Conservation (phyloP, 35 echinoderm and acorn worm genomes). For the Apostichopus japonicus region DNA sequence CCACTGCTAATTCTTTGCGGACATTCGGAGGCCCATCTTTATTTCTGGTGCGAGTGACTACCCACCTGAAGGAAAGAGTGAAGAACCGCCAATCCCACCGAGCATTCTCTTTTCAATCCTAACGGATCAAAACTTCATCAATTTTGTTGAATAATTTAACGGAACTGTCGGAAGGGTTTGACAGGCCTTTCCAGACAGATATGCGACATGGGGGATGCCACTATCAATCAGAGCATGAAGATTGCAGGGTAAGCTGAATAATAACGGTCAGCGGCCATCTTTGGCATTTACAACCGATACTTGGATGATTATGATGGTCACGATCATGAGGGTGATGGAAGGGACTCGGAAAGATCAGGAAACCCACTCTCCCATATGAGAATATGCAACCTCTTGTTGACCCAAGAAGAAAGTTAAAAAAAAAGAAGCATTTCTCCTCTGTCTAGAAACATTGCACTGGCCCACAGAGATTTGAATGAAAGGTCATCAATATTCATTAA, state of each 20-base stretch:
- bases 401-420: no score
- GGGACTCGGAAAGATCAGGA: not conserved
- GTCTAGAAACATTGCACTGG: not conserved
- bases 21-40: no score
- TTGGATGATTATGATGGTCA: not conserved
- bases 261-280: not conserved
- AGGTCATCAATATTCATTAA: not conserved
- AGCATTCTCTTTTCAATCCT: not conserved
- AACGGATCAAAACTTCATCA: conserved; percentile 23
- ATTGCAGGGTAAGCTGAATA: not conserved
- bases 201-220: not conserved
- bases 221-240: conserved; percentile 11
- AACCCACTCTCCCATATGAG: not conserved
- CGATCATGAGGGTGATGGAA: not conserved
- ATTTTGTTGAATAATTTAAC: conserved; percentile 10
- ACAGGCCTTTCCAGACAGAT: conserved; percentile 1
- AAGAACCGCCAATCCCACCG: no score
- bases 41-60: no score
- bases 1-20: no score
- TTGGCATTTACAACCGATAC: not conserved
- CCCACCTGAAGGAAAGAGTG: no score
- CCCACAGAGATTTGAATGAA: not conserved
- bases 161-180: conserved; percentile 14
- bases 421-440: no score
- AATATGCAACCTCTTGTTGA: no score